Evolutionary conservation across 2,113 vertebrate genomes (phyloP).

Genomic region (Aegotheles bennettii): DNA sequence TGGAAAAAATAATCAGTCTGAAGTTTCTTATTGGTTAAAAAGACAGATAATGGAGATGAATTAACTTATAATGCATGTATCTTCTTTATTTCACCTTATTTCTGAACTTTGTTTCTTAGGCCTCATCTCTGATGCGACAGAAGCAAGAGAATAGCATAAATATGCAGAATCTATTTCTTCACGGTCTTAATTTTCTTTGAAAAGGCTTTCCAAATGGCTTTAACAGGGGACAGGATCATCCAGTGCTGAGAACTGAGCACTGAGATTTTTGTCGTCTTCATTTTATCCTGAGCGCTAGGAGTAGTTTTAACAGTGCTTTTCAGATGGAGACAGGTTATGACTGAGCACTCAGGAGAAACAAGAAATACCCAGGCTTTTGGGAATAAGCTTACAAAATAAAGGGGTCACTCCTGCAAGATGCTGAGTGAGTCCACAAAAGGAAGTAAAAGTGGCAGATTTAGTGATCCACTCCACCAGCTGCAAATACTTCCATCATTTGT

Average conservation of each 20-base stretch:
- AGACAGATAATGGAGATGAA: background rate
- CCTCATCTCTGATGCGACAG: background rate
- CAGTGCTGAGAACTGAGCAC: background rate
- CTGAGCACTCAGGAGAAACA: background rate
- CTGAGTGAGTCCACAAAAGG: background rate
- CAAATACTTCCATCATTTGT: background rate
- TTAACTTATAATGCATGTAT: background rate
- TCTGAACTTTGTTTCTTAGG: background rate
- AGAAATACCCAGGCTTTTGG: background rate
- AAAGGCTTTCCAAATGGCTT: background rate
- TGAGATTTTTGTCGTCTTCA: background rate
- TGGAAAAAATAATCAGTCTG: background rate
- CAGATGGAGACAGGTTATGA: background rate
- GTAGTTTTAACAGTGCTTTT: background rate
- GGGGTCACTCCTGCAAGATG: background rate
- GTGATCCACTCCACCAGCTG: background rate
- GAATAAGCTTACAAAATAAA: background rate
- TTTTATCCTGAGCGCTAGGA: background rate
- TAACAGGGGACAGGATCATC: background rate
- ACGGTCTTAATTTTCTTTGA: background rate
- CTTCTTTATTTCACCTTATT: background rate
- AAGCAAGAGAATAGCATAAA: background rate
- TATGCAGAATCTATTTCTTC: background rate
- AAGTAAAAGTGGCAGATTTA: background rate
- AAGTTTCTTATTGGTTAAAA: background rate